Base-by-base conservation (phyloP, 2,797 vertebrate genomes). In the Chromobotia macracanthus region DNA sequence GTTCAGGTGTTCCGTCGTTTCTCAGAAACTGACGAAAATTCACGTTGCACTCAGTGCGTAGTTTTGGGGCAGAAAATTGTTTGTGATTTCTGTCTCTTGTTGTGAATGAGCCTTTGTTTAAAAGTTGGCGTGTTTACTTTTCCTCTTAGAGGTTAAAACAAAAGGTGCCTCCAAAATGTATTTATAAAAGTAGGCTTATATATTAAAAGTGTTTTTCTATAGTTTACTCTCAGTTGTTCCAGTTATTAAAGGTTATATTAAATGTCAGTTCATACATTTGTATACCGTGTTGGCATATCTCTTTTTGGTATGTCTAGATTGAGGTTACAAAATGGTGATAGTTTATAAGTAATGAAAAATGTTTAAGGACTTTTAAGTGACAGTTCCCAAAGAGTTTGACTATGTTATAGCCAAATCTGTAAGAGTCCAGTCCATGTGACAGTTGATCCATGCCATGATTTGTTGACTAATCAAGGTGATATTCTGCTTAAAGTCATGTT, bases 381-480 rank as follows among this genome's bases (percentile, higher is more conserved):
- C 19, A 41, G 31, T 44, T 58, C 19, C 38, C 25, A 18, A 18
- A 25, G 18, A 61, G 21, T 18, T 50, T 48, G 35, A 48, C 11
- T 50, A 23, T 58, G 31, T 13, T 8, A 9, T 21, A 70, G 56
- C 56, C 46, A 46, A 41, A 55, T 35, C 13, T 21, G 19, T 73
- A 78, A 78, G 70, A 58, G 53, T 58, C 71, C 65, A 38, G 64
- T 75, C 65, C 25, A 51, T 74, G 16, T 64, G 35, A 82, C 75
- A 79, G 71, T 35, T 74, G 60, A 35, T 55, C 11, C 50, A 9
- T 55, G 61, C 48, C 73, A 55, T 55, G 61, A 13, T 55, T 16
- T 65, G 7, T 55, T 38, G 51, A 18, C 61, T 53, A 55, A 28
- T 0, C 31, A 55, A 75, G 19, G 28, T 58, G 60, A 75, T 31